Conservation (phyloP, 2,888 invertebrate species). For the Lithophane ornitopus region DNA sequence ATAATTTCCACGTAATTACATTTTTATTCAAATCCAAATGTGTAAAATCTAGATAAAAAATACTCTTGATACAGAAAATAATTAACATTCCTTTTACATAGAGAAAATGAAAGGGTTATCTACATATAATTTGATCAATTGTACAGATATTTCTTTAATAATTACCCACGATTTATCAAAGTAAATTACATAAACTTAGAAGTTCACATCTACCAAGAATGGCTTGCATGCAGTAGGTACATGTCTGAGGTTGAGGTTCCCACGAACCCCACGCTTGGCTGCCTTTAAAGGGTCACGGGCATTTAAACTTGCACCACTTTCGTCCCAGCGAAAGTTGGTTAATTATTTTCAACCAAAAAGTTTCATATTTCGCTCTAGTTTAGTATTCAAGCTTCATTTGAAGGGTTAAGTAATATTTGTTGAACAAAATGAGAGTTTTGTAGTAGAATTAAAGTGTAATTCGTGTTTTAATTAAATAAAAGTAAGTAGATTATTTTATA, state of each 20-base stretch:
- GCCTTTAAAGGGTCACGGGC: conserved; percentile 62
- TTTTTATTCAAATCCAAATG: background rate
- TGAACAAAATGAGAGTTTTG: conserved; percentile 36
- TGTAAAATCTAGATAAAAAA: conserved; percentile 4
- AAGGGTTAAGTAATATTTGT: conserved; percentile 61
- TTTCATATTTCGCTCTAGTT: conserved; percentile 63
- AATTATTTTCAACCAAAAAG: conserved; percentile 65
- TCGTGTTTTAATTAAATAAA: conserved; percentile 44
- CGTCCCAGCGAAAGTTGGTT: conserved; percentile 62
- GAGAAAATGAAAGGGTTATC: conserved; percentile 19
- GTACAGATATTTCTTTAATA: conserved; percentile 33
- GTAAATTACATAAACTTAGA: conserved; percentile 30
- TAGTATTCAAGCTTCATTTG: conserved; percentile 59
- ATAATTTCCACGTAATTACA: background rate
- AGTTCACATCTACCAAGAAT: conserved; percentile 42
- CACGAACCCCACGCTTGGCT: conserved; percentile 61
- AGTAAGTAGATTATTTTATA: background rate
- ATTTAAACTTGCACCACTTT: conserved; percentile 60
- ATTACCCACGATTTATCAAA: conserved; percentile 53
- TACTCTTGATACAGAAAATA: conserved; percentile 5
- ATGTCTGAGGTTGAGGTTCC: conserved; percentile 49
- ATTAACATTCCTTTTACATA: conserved; percentile 17
- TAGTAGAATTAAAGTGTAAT: conserved; percentile 33
- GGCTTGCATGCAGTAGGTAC: conserved; percentile 3
- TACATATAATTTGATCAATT: conserved; percentile 39